Conservation (phyloP, 2,888 invertebrate genomes). For the Osmoderma eremita region DNA sequence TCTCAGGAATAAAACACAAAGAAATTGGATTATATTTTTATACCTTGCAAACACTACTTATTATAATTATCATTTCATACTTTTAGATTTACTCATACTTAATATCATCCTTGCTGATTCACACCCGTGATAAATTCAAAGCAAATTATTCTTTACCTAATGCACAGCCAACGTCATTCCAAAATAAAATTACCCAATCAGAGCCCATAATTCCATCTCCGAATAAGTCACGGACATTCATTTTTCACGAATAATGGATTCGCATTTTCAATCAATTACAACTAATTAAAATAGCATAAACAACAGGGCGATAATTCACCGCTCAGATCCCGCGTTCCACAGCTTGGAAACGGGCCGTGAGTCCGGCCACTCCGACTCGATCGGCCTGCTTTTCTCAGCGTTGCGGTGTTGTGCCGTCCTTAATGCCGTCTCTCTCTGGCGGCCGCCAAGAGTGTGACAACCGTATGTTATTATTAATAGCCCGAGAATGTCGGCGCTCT, state of each 20-base stretch:
- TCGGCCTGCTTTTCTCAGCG: slow-evolving; percentile 21
- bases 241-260: slow-evolving; percentile 21
- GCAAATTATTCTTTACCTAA: no score
- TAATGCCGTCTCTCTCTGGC: slow-evolving; percentile 19
- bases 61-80: no score
- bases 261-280: slow-evolving; percentile 31
- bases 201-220: background rate
- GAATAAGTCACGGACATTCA: background rate
- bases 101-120: no score
- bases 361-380: background rate
- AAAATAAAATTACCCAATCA: background rate
- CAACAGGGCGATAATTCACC: slow-evolving; percentile 32
- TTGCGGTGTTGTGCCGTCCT: background rate
- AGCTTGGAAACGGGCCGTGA: background rate
- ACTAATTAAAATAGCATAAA: slow-evolving; percentile 38
- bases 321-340: slow-evolving; percentile 25
- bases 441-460: slow-evolving; percentile 32
- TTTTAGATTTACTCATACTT: no score
- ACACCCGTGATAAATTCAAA: no score
- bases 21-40: no score
- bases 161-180: no score
- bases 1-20: no score
- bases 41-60: no score
- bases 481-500: slow-evolving; percentile 42
- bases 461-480: slow-evolving; percentile 42